Evolutionary conservation across 2,113 vertebrate species (phyloP).

Genomic region (Gavialis gangeticus): DNA sequence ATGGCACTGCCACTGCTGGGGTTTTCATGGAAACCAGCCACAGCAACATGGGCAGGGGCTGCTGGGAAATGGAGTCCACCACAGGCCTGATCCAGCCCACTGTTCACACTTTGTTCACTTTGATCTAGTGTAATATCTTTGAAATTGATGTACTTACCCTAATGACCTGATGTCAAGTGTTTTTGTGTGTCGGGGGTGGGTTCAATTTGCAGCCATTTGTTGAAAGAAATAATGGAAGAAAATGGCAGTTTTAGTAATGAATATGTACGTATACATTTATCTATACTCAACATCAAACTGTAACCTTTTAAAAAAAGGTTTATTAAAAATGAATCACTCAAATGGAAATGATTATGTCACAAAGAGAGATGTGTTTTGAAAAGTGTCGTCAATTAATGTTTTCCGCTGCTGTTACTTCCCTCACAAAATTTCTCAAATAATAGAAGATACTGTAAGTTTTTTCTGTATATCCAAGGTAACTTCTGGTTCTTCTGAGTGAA

Average conservation of each 20-base stretch:
- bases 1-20: too few species aligned
- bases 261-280: not conserved
- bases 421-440: not conserved
- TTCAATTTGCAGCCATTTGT: not conserved
- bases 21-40: too few species aligned
- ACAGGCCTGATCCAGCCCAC: too few species aligned
- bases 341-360: not conserved
- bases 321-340: not conserved
- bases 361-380: not conserved
- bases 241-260: not conserved
- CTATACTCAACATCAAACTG: not conserved
- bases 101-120: too few species aligned
- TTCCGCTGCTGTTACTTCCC: not conserved
- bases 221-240: not conserved
- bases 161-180: not conserved
- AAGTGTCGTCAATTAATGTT: not conserved
- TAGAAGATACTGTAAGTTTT: too few species aligned
- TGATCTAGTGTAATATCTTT: too few species aligned
- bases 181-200: not conserved
- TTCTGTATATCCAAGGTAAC: not conserved
- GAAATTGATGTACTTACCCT: not conserved
- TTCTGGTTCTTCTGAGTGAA: not conserved
- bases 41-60: too few species aligned
- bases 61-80: too few species aligned
- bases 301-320: not conserved